Conservation (phyloP, 2,113 vertebrate genomes). For the Labeo rohita region DNA sequence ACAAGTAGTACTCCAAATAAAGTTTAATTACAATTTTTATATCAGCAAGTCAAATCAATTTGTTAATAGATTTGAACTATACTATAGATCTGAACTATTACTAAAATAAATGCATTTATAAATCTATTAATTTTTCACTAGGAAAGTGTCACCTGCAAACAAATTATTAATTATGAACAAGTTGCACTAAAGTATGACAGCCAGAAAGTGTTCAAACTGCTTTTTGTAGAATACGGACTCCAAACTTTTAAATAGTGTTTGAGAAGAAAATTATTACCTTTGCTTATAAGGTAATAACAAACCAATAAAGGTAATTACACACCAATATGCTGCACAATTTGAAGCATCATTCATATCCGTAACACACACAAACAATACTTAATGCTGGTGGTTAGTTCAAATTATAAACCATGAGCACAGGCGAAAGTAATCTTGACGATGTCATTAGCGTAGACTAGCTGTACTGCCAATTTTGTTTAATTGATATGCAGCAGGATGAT, state of each 20-base stretch:
- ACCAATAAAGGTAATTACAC: not conserved
- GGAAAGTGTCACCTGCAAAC: no score
- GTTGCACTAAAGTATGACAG: no score
- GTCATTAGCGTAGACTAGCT: not conserved
- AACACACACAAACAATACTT: not conserved
- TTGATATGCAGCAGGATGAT: not conserved
- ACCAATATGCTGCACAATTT: not conserved
- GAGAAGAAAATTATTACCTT: not conserved
- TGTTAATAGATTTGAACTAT: no score
- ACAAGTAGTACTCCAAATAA: no score
- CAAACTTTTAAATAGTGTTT: not conserved
- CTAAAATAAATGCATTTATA: no score
- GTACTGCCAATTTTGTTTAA: not conserved
- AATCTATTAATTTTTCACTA: no score
- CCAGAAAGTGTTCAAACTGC: no score
- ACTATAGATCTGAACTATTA: no score
- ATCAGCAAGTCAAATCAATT: no score
- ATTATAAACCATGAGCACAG: not conserved
- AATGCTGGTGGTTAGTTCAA: not conserved
- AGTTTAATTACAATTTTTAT: no score
- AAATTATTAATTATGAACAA: no score
- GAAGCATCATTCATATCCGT: not conserved
- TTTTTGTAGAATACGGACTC: not conserved
- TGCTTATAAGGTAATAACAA: not conserved
- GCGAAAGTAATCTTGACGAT: not conserved